phyloP scores from a whole-genome alignment of 2,113 vertebrate genomes.

The Psilopsiagon aymara region DNA sequence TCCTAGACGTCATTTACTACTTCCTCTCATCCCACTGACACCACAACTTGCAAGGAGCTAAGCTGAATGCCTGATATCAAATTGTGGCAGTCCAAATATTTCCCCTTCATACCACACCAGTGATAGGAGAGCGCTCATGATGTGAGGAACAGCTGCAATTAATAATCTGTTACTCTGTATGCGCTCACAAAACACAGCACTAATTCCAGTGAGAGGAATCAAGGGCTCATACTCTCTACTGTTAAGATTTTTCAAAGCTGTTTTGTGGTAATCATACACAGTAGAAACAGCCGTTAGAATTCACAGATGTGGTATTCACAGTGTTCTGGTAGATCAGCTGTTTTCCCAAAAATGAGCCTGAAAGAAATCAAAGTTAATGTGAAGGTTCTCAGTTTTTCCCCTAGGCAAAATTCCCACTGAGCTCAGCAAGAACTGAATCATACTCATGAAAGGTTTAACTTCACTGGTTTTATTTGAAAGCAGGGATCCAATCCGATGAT shows the following conservation, averaged over 20 bases:
- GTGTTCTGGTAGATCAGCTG: not conserved
- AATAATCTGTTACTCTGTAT: not conserved
- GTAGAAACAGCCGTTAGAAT: not conserved
- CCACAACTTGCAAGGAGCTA: not conserved
- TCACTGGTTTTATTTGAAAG: not conserved
- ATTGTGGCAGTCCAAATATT: rapidly evolving
- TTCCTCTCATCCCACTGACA: not conserved
- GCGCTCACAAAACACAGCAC: not conserved
- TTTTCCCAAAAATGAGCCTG: not conserved
- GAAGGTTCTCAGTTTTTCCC: not conserved
- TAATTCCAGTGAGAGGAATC: not conserved
- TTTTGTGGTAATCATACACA: not conserved
- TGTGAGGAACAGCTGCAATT: not conserved
- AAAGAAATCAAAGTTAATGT: conserved; percentile 28
- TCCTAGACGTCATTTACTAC: not conserved
- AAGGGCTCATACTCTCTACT: not conserved
- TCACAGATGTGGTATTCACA: not conserved
- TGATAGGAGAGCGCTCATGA: not conserved
- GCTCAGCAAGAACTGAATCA: not conserved
- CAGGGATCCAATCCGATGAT: not conserved
- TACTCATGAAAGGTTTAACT: not conserved
- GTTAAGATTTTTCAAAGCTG: not conserved
- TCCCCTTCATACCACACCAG: rapidly evolving
- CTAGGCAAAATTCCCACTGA: conserved; percentile 15
- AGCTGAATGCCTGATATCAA: not conserved